Evolutionary conservation across 1,140 invertebrate genomes (phyloP), one percentile per base, ranked within the genome.

Genomic region (Pseudomyrmex gracilis): DNA sequence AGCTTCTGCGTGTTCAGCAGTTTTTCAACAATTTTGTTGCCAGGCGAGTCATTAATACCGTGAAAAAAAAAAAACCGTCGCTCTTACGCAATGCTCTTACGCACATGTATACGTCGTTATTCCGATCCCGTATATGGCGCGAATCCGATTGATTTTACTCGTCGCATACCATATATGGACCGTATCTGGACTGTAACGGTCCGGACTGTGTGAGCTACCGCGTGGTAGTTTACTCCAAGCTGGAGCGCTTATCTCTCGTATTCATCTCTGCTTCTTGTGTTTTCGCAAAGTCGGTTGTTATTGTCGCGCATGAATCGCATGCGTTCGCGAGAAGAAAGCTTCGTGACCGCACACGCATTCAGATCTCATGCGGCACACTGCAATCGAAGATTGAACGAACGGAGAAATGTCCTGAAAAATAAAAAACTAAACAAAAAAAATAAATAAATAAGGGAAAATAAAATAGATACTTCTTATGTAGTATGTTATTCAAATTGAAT

Each of bases 61-160:
- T 55, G 63, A 58, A 73, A 55, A 67, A 73, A 55, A 67, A 82
- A 73, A 43, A 73, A 83, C 70, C 57, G 78, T 34, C 10, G 43
- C 58, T 78, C 55, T 87, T 87, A 70, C 78, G 83, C 70, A 87
- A 87, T 53, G 70, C 51, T 64, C 7, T 47, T 55, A 20, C 51
- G 45, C 8, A 20, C 71, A 66, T 17, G 20, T 74, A 83, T 74
- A 83, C 70, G 73, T 85, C 68, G 82, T 86, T 86, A 86, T 80
- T 63, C 61, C 24, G 15, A 20, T 34, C 57, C 85, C 83, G 51
- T 87, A 85, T 76, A 87, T 73, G 85, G 85, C 51, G 61, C 83
- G 85, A 85, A 87, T 87, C 84, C 83, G 83, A 84, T 68, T 73
- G 85, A 85, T 87, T 85, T 87, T 85, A 61, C 55, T 51, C 73